These are phyloP conservation scores for Macrosoma leucophasiata DNA, from an alignment of 2,888 invertebrate species.

Conservation along the genomic window DNA sequence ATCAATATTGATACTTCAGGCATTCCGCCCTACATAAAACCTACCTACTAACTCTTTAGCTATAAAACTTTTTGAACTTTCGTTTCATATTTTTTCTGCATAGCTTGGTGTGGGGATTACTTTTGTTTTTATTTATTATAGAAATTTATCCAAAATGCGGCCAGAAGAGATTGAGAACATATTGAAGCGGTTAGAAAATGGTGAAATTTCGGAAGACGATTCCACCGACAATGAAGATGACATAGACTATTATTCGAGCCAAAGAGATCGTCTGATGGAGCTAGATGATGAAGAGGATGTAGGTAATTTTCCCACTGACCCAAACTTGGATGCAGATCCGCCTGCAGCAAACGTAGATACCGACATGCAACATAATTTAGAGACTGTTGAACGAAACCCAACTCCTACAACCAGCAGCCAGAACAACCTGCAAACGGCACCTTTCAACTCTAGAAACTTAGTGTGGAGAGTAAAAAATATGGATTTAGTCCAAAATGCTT, in stretches of 20 bases:
- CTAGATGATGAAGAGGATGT: conserved; percentile 33
- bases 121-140: conserved; percentile 31
- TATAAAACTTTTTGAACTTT: conserved; percentile 27
- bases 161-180: conserved; percentile 33
- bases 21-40: conserved; percentile 32
- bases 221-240: conserved; percentile 33
- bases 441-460: conserved; percentile 32
- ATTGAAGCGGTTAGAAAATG: conserved; percentile 32
- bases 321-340: conserved; percentile 28
- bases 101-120: conserved; percentile 31
- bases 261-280: conserved; percentile 33
- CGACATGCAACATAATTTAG: conserved; percentile 32
- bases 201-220: conserved; percentile 34
- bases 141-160: conserved; percentile 32
- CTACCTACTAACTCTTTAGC: conserved; percentile 31
- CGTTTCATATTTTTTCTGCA: conserved; percentile 27
- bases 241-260: conserved; percentile 33
- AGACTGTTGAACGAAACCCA: conserved; percentile 32
- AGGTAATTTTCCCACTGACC: conserved; percentile 31
- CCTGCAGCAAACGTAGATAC: conserved; percentile 27
- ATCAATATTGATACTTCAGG: conserved; percentile 34
- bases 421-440: conserved; percentile 34
- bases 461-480: conserved; percentile 36
- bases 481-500: conserved; percentile 32
- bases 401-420: conserved; percentile 29